phyloP scores from a whole-genome alignment of 2,113 vertebrate species.

The Coreoperca whiteheadi region DNA sequence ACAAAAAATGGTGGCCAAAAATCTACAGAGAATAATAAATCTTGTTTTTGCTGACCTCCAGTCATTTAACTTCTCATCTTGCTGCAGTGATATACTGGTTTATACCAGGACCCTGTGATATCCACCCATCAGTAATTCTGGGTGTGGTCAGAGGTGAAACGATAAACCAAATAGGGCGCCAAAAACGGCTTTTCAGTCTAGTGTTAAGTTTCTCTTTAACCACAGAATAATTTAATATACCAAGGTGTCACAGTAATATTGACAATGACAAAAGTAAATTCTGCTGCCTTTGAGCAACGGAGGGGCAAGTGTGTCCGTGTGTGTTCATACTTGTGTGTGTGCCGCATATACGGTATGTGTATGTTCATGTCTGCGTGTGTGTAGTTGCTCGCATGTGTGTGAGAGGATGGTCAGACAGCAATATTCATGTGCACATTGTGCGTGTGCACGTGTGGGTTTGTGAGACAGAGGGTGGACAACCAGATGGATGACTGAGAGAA shows the following conservation, averaged over 20 bases:
- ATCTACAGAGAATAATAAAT: not conserved
- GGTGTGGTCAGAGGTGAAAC: not conserved
- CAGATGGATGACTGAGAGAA: conserved; percentile 81
- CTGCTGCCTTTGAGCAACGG: not conserved
- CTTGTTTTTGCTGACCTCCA: not conserved
- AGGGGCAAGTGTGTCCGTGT: not conserved
- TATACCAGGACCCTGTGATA: not conserved
- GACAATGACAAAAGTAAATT: conserved; percentile 1
- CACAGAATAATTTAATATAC: too few relatives aligned
- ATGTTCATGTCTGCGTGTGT: conserved; percentile 1
- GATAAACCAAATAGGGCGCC: not conserved
- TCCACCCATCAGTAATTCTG: not conserved
- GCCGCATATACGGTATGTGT: too few relatives aligned
- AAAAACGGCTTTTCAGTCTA: not conserved
- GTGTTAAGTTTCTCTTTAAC: not conserved
- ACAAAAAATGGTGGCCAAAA: conserved; percentile 12
- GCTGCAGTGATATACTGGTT: not conserved
- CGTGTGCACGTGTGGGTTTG: conserved; percentile 40
- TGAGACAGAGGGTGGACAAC: conserved; percentile 79
- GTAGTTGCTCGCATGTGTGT: conserved; percentile 17
- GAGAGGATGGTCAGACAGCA: conserved; percentile 40
- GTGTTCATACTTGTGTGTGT: conserved; percentile 2
- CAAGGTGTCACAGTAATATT: not conserved
- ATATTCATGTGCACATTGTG: conserved; percentile 25
- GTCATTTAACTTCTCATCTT: not conserved